Conservation (phyloP, 2,888 invertebrate genomes). For the Epistrophe grossulariae region DNA sequence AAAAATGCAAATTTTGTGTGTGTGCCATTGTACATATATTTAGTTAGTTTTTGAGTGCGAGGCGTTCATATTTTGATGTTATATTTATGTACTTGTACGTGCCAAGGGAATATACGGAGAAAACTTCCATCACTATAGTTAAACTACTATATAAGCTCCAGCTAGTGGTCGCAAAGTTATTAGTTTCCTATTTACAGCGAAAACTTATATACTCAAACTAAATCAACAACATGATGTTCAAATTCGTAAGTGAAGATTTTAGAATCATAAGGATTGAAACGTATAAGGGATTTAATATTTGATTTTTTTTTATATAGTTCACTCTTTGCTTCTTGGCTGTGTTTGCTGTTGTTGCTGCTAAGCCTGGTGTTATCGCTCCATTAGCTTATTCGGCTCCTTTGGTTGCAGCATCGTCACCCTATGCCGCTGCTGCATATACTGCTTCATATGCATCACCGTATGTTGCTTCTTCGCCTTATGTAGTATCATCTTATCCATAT, state of each 20-base stretch:
- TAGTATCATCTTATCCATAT: background rate
- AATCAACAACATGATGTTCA: conserved; percentile 23
- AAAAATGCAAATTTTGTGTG: conserved; percentile 23
- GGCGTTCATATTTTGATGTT: background rate
- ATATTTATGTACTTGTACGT: background rate
- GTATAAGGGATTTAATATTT: background rate
- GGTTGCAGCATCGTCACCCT: conserved; percentile 19
- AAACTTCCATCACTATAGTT: background rate
- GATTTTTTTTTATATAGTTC: conserved; percentile 7
- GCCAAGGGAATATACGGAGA: background rate
- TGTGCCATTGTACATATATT: background rate
- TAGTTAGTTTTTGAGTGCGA: background rate
- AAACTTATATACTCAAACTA: conserved; percentile 15
- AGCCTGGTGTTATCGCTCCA: conserved; percentile 55
- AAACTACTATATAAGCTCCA: background rate
- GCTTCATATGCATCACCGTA: background rate
- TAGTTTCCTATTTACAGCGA: conserved; percentile 15
- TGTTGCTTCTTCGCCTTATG: conserved; percentile 24
- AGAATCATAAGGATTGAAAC: background rate
- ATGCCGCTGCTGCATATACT: background rate
- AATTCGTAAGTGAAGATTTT: conserved; percentile 2
- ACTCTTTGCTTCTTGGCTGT: conserved; percentile 45
- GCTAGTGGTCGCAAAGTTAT: conserved; percentile 7
- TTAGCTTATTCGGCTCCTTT: conserved; percentile 43
- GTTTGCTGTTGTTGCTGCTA: conserved; percentile 41